These are phyloP conservation scores for Melanogrammus aeglefinus DNA, from an alignment of 2,797 vertebrate species.

Conservation along the genomic window DNA sequence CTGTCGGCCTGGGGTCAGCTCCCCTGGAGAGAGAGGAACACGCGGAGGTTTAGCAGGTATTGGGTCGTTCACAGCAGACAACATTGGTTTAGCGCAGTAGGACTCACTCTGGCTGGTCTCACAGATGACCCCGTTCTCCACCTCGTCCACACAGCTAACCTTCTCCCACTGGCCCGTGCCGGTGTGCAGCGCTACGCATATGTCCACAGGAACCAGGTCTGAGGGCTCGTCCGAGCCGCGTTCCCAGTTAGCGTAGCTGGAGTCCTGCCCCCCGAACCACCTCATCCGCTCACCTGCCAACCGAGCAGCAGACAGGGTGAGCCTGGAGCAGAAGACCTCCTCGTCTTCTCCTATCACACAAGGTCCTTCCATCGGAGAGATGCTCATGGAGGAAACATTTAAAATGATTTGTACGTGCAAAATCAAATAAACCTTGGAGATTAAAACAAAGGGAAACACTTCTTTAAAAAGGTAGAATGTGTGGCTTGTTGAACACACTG, in stretches of 20 bases:
- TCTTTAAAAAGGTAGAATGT: no score
- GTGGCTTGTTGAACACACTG: background rate
- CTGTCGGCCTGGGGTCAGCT: conserved; percentile 32
- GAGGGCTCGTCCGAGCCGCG: conserved; percentile 29
- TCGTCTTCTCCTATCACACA: no score
- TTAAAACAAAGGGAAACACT: no score
- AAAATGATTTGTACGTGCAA: no score
- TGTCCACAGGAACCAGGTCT: conserved; percentile 67
- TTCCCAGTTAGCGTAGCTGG: conserved; percentile 81
- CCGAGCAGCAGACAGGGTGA: conserved; percentile 1
- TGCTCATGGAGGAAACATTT: no score
- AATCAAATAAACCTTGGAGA: no score
- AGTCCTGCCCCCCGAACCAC: conserved; percentile 73
- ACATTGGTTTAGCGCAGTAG: background rate
- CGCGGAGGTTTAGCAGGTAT: background rate
- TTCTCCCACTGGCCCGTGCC: conserved; percentile 79
- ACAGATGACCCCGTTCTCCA: conserved; percentile 79
- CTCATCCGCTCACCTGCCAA: conserved; percentile 74
- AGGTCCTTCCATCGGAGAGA: no score
- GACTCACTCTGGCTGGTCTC: conserved; percentile 74
- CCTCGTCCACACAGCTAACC: conserved; percentile 72
- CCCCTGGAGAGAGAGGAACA: conserved; percentile 48
- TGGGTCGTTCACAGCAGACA: background rate
- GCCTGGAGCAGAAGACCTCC: no score
- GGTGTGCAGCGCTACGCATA: conserved; percentile 76